Percentiles rank a stretch among this genome's conserved stretches.
These are phyloP conservation scores for Hydrotaea cyrtoneurina DNA, from an alignment of 2,888 invertebrate genomes.

Conservation along the genomic window DNA sequence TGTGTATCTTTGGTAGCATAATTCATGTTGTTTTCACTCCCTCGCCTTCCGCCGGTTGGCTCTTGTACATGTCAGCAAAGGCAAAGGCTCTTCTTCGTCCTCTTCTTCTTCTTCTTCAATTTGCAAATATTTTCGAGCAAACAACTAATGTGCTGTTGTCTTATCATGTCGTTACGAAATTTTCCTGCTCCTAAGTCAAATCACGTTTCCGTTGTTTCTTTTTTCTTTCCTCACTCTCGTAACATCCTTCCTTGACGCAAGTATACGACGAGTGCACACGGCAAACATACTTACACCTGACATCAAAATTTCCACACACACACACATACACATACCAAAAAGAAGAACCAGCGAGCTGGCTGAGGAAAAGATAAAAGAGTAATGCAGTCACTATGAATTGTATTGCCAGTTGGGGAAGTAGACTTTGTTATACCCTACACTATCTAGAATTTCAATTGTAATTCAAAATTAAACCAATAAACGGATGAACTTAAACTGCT, in stretches of 20 bases:
- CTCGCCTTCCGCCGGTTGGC: neutral
- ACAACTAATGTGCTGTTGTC: slow-evolving; percentile 66
- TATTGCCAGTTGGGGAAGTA: neutral
- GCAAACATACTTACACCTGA: slow-evolving; percentile 53
- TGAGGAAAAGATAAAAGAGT: slow-evolving; percentile 10
- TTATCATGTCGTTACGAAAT: slow-evolving; percentile 61
- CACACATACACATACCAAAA: too few relatives aligned
- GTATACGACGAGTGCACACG: neutral
- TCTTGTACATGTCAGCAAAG: slow-evolving; percentile 3
- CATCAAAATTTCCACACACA: slow-evolving; percentile 51
- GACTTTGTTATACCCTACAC: neutral
- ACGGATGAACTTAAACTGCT: neutral
- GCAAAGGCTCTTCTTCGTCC: too few relatives aligned
- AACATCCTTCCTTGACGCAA: slow-evolving; percentile 57
- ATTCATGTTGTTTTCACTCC: slow-evolving; percentile 59
- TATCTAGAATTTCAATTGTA: neutral
- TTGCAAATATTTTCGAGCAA: slow-evolving; percentile 65
- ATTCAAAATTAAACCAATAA: neutral
- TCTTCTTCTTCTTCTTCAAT: slow-evolving; percentile 34
- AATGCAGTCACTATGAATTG: neutral
- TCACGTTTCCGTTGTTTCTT: slow-evolving; percentile 61
- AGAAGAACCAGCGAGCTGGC: neutral
- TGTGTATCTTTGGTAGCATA: slow-evolving; percentile 61
- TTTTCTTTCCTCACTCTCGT: slow-evolving; percentile 31
- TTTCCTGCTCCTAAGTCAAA: slow-evolving; percentile 63